Conservation (phyloP, 2,888 invertebrate genomes). For the Choristoneura rosaceana region DNA sequence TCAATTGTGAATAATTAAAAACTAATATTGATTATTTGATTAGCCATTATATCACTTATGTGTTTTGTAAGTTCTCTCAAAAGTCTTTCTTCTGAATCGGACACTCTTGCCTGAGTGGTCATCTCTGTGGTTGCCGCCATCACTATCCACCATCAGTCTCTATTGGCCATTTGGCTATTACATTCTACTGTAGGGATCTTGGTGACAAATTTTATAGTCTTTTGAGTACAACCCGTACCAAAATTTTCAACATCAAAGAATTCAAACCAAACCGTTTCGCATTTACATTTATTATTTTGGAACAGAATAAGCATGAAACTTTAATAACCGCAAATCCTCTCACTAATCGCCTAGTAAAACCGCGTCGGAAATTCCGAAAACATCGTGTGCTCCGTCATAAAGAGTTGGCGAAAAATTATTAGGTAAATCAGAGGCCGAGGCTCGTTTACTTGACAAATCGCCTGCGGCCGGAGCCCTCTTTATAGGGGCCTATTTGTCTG, state of each 20-base stretch:
- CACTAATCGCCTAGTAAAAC: conserved; percentile 29
- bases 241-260: not conserved
- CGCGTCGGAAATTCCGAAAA: conserved; percentile 35
- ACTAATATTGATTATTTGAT: too few relatives aligned
- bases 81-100: too few relatives aligned
- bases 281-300: not conserved
- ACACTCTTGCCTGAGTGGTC: too few relatives aligned
- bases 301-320: not conserved
- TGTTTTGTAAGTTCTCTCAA: too few relatives aligned
- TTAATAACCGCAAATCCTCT: not conserved
- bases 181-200: too few relatives aligned
- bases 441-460: conserved; percentile 49
- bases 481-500: conserved; percentile 48
- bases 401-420: conserved; percentile 44
- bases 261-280: not conserved
- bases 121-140: too few relatives aligned
- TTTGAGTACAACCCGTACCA: too few relatives aligned
- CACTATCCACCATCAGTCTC: too few relatives aligned
- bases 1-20: too few relatives aligned
- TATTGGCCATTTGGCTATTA: too few relatives aligned
- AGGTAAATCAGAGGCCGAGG: conserved; percentile 45
- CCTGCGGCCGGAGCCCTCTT: conserved; percentile 44
- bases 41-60: too few relatives aligned
- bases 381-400: conserved; percentile 31
- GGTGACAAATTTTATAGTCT: too few relatives aligned